Evolutionary conservation across 2,113 vertebrate genomes (phyloP), one percentile per base, ranked within the genome.

Genomic region (Morone saxatilis): DNA sequence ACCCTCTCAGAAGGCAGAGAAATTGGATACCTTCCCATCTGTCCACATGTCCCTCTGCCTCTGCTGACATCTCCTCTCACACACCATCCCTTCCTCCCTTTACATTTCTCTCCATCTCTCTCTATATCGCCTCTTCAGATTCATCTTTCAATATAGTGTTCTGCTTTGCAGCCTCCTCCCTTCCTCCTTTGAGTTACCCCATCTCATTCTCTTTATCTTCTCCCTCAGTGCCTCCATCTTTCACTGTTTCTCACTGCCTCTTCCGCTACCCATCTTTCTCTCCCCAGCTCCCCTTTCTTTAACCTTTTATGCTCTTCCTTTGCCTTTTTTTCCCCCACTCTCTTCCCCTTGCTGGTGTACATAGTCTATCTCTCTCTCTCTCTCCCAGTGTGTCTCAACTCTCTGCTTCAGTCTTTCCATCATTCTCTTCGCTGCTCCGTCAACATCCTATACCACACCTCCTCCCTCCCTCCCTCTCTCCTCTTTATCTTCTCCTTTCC

Each of bases 301-400:
- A 85, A 91, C 89, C 84, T 93, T 87, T 90, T 40, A 83, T 88
- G 84, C 87, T 75, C 83, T 57, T 66, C 62, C 76, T 75, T 51
- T 78, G 45, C 45, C 20, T 43, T 76, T 63, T 63, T 40, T 59
- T 69, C 17, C 36, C 54, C 66, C 61, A 4, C 67, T 74, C 80
- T 68, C 84, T 70, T 62, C 71, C 89, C 79, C 84, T 85, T 22
- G 40, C 75, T 57, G 38, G 69, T 68, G 67, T 77, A 76, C 83
- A 56, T 71, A 85, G 77, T 61, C 69, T 31, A 1, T 31, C 31
- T 31, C 31, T 31, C 31, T 31, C 2, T 70, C 66, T 83, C 73
- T 38, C 67, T 45, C 22, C 0, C 78, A 47, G 53, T 70, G 45
- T 70, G 67, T 76, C 78, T 80, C 72, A 51, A 69, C 85, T 84